phyloP scores from a whole-genome alignment of 1,140 invertebrate species.

The Parasteatoda tepidariorum region DNA sequence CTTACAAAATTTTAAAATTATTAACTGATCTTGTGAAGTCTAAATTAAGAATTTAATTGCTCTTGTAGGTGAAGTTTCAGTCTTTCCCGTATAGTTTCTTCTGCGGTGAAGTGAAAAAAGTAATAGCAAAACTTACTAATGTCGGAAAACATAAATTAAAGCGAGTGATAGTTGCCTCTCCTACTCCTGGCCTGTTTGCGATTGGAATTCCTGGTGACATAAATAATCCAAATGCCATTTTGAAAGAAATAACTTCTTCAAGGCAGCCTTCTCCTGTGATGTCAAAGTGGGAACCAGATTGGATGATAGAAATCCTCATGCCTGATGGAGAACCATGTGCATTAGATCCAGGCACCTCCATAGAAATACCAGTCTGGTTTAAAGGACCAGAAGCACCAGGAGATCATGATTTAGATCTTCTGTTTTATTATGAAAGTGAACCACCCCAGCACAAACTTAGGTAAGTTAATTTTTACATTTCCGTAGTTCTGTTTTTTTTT shows the following conservation, averaged over 20 bases:
- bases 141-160: conserved; percentile 76
- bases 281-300: conserved; percentile 46
- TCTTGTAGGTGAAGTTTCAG: conserved; percentile 75
- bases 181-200: conserved; percentile 77
- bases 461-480: conserved; percentile 23
- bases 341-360: conserved; percentile 73
- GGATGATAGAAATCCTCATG: conserved; percentile 40
- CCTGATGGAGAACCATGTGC: conserved; percentile 68
- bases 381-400: conserved; percentile 76
- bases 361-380: conserved; percentile 76
- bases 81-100: conserved; percentile 78
- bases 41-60: too few species aligned
- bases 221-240: conserved; percentile 63
- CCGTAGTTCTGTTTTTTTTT: neutral
- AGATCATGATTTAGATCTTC: conserved; percentile 75
- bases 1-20: too few species aligned
- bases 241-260: conserved; percentile 49
- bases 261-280: conserved; percentile 34
- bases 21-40: too few species aligned
- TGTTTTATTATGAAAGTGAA: conserved; percentile 80
- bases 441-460: conserved; percentile 39
- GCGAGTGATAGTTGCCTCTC: conserved; percentile 77
- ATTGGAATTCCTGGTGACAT: conserved; percentile 68
- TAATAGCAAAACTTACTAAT: conserved; percentile 78
- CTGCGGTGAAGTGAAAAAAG: conserved; percentile 78